phyloP scores from a whole-genome alignment of 2,797 vertebrate genomes.

The Gobio occitaniae region DNA sequence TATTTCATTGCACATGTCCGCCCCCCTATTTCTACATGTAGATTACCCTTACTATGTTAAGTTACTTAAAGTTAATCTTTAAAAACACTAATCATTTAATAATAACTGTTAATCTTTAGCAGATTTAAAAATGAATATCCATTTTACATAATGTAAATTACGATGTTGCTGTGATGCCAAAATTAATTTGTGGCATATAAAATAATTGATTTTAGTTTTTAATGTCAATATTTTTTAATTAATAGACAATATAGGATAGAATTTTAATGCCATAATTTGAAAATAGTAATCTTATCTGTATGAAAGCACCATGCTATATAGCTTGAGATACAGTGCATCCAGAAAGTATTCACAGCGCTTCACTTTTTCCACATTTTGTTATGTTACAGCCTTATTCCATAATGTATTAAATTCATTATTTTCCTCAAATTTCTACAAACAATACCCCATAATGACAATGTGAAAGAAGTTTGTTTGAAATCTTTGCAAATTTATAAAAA shows the following conservation, averaged over 20 bases:
- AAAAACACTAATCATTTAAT: too few relatives aligned
- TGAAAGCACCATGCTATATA: neutral
- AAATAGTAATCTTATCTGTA: neutral
- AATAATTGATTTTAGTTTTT: neutral
- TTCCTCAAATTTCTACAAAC: too few relatives aligned
- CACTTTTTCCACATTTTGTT: too few relatives aligned
- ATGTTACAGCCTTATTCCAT: too few relatives aligned
- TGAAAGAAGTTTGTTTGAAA: too few relatives aligned
- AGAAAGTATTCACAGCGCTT: too few relatives aligned
- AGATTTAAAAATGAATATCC: neutral
- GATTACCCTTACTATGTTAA: neutral
- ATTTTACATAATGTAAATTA: slow-evolving; percentile 5
- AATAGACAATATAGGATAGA: neutral
- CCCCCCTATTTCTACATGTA: neutral
- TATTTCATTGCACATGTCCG: neutral
- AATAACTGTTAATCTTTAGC: too few relatives aligned
- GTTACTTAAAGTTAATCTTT: neutral
- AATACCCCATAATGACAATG: too few relatives aligned
- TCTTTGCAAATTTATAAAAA: too few relatives aligned
- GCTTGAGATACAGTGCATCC: neutral
- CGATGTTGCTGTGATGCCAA: neutral
- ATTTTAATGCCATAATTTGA: neutral
- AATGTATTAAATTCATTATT: too few relatives aligned
- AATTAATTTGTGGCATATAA: neutral
- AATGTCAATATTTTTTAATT: neutral